These are phyloP conservation scores for Scaptomyza montana DNA, from an alignment of 1,140 invertebrate genomes.

Conservation along the genomic window DNA sequence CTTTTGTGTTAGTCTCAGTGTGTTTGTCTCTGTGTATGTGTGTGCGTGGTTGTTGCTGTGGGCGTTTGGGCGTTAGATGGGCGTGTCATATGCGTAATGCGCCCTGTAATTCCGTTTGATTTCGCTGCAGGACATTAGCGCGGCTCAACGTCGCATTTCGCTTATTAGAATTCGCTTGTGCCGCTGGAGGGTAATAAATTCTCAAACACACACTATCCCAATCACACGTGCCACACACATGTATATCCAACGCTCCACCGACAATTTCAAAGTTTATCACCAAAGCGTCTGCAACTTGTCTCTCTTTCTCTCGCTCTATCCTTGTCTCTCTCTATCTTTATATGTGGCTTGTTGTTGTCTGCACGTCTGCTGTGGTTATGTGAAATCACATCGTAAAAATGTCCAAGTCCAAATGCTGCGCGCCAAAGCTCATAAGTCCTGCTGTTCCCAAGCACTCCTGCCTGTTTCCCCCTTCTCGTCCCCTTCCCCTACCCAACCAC, in stretches of 20 bases:
- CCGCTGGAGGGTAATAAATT: slow-evolving; percentile 83
- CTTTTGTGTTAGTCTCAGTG: slow-evolving; percentile 7
- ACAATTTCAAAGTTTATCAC: slow-evolving; percentile 82
- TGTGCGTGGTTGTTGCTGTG: not conserved
- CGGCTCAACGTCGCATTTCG: slow-evolving; percentile 67
- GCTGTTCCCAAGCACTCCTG: slow-evolving; percentile 3
- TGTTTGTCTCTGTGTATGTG: not conserved
- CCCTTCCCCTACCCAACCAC: no score
- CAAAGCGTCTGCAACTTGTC: slow-evolving; percentile 74
- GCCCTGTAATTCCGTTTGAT: slow-evolving; percentile 64
- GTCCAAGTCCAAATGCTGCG: slow-evolving; percentile 76
- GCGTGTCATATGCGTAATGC: slow-evolving; percentile 44
- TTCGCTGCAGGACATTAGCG: slow-evolving; percentile 69
- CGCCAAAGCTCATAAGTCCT: slow-evolving; percentile 80
- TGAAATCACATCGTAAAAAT: slow-evolving; percentile 83
- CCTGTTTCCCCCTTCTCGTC: not conserved
- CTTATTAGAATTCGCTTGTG: slow-evolving; percentile 80
- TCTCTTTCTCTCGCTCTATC: slow-evolving; percentile 22
- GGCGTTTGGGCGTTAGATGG: not conserved
- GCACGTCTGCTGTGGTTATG: slow-evolving; percentile 80
- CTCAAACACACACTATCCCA: slow-evolving; percentile 10
- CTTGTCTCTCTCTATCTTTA: slow-evolving; percentile 14
- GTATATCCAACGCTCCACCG: slow-evolving; percentile 13
- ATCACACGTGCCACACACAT: slow-evolving; percentile 29
- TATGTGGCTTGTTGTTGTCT: slow-evolving; percentile 50